Percentiles rank a stretch among this genome's conserved stretches.
These are phyloP conservation scores for Julus scandinavius DNA, from an alignment of 2,888 invertebrate genomes.

Conservation along the genomic window DNA sequence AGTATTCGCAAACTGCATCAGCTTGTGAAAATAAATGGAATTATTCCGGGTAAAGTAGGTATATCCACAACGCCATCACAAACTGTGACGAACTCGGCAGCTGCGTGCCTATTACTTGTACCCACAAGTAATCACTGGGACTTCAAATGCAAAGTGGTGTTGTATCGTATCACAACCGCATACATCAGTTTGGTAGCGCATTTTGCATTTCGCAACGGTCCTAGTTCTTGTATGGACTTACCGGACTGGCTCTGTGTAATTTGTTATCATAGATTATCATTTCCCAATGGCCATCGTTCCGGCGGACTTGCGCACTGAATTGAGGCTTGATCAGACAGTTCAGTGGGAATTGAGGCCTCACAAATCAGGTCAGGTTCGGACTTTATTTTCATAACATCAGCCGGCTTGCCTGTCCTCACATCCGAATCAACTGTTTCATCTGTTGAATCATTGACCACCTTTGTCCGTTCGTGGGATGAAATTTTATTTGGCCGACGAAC, in stretches of 20 bases:
- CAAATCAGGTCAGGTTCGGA: not conserved
- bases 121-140: slow-evolving; percentile 9
- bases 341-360: not conserved
- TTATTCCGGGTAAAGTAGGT: slow-evolving; percentile 30
- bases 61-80: slow-evolving; percentile 37
- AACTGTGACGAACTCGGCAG: not conserved
- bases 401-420: not conserved
- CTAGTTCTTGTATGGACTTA: not conserved
- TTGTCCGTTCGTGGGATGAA: not conserved
- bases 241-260: not conserved
- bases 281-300: not conserved
- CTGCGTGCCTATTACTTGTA: not conserved
- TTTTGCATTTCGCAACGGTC: not conserved
- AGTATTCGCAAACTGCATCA: not conserved
- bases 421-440: not conserved
- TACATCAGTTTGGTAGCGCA: not conserved
- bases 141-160: not conserved
- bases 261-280: not conserved
- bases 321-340: not conserved
- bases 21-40: slow-evolving; percentile 39
- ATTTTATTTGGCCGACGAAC: not conserved
- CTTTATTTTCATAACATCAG: not conserved
- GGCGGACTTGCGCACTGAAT: not conserved
- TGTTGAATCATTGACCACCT: not conserved
- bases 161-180: not conserved